phyloP scores from a whole-genome alignment of 2,797 vertebrate genomes.

The Pseudomugil gertrudae region DNA sequence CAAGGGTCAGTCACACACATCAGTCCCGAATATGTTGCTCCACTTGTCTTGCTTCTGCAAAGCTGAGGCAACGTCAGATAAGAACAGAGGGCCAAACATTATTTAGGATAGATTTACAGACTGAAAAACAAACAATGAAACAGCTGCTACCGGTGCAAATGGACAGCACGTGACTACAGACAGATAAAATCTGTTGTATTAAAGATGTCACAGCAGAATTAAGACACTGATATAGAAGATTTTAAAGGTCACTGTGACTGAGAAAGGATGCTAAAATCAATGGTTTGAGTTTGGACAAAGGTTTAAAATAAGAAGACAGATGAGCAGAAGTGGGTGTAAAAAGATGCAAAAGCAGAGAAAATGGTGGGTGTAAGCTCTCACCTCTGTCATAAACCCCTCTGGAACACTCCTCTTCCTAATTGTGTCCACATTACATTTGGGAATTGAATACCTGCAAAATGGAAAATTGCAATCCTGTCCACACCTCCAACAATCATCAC shows the following conservation, averaged over 20 bases:
- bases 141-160: conserved; percentile 35
- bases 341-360: conserved; percentile 5
- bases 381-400: conserved; percentile 83
- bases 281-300: conserved; percentile 4
- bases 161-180: conserved; percentile 19
- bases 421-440: conserved; percentile 36
- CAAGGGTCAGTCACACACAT: not conserved
- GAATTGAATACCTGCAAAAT: conserved; percentile 41
- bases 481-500: conserved; percentile 36
- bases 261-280: too few relatives aligned
- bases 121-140: not conserved
- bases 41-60: conserved; percentile 7
- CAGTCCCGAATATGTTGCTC: conserved; percentile 18
- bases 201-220: too few relatives aligned
- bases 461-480: conserved; percentile 30
- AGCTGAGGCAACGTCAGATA: conserved; percentile 6
- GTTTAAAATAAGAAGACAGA: not conserved
- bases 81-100: conserved; percentile 10
- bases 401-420: conserved; percentile 75
- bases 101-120: conserved; percentile 12
- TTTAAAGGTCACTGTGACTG: too few relatives aligned
- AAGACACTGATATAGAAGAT: too few relatives aligned
- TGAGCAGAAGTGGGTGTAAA: conserved; percentile 1
- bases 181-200: not conserved
- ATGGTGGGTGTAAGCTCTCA: conserved; percentile 13